A percentile compares a stretch with the other conserved stretches of the same genome.
phyloP scores from a whole-genome alignment of 2,113 vertebrate species.

The Oreochromis spilurus region DNA sequence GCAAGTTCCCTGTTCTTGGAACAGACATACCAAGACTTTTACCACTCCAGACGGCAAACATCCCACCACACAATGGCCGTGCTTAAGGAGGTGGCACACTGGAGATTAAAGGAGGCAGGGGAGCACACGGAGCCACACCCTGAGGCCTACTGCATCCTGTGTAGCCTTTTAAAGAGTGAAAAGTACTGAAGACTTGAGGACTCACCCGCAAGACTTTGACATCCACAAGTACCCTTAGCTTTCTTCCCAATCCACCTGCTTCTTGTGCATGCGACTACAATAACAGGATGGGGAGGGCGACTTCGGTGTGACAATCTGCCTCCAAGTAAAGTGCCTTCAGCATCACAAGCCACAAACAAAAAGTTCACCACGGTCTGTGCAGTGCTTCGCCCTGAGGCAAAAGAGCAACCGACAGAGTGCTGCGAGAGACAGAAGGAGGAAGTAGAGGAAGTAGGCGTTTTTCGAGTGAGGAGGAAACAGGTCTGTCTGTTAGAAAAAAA shows the following conservation, averaged over 20 bases:
- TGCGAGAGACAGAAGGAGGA: constrained; percentile 68
- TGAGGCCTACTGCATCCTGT: constrained; percentile 54
- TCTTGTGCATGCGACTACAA: not conserved
- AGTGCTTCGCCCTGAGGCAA: not conserved
- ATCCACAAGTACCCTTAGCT: not conserved
- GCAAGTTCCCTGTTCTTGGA: not conserved
- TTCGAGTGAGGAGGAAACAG: constrained; percentile 70
- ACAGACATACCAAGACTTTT: not conserved
- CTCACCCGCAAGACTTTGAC: constrained; percentile 65
- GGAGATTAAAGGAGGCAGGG: constrained; percentile 16
- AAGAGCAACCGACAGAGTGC: constrained; percentile 15
- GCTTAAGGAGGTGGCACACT: constrained; percentile 4
- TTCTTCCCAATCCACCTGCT: not conserved
- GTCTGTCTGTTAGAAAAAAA: constrained; percentile 22
- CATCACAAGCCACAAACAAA: constrained; percentile 20
- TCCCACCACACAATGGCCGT: not conserved
- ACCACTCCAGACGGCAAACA: constrained; percentile 17
- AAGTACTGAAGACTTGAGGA: constrained; percentile 7
- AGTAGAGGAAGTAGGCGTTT: constrained; percentile 80
- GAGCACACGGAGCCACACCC: constrained; percentile 50
- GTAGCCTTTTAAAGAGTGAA: not conserved
- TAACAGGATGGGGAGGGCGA: not conserved
- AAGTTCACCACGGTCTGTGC: constrained; percentile 8
- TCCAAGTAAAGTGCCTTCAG: not conserved
- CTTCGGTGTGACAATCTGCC: not conserved